phyloP scores from a whole-genome alignment of 1,140 invertebrate genomes.

The Diprion similis region DNA sequence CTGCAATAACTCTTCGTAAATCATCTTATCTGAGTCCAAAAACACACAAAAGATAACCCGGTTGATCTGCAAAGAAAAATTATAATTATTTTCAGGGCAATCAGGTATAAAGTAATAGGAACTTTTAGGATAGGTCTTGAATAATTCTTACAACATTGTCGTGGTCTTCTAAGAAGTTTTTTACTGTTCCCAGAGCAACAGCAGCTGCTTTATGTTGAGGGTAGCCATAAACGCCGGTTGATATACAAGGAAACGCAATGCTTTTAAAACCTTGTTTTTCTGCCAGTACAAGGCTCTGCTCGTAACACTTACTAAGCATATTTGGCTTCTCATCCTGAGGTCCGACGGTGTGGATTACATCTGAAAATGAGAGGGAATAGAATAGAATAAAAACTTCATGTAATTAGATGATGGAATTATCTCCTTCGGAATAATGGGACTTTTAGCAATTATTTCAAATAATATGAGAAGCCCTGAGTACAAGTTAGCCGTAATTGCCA shows the following conservation, averaged over 20 bases:
- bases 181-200: constrained; percentile 73
- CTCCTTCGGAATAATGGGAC: not conserved
- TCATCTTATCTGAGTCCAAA: constrained; percentile 72
- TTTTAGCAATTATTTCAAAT: not conserved
- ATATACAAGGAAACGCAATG: constrained; percentile 87
- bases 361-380: constrained; percentile 63
- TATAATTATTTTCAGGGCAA: not conserved
- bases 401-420: constrained; percentile 5
- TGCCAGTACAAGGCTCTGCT: constrained; percentile 68
- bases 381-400: constrained; percentile 32
- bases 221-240: constrained; percentile 87
- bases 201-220: constrained; percentile 77
- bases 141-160: constrained; percentile 55
- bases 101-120: constrained; percentile 12
- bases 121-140: constrained; percentile 10
- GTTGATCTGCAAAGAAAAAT: constrained; percentile 66
- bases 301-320: constrained; percentile 74
- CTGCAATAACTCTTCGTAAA: constrained; percentile 77
- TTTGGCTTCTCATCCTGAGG: constrained; percentile 75
- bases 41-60: constrained; percentile 86
- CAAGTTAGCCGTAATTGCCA: too few species aligned
- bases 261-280: constrained; percentile 69
- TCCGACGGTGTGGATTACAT: constrained; percentile 86
- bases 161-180: constrained; percentile 73
- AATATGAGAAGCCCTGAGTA: too few species aligned